Conservation (phyloP, 2,888 invertebrate species). For the Diarsia brunnea region DNA sequence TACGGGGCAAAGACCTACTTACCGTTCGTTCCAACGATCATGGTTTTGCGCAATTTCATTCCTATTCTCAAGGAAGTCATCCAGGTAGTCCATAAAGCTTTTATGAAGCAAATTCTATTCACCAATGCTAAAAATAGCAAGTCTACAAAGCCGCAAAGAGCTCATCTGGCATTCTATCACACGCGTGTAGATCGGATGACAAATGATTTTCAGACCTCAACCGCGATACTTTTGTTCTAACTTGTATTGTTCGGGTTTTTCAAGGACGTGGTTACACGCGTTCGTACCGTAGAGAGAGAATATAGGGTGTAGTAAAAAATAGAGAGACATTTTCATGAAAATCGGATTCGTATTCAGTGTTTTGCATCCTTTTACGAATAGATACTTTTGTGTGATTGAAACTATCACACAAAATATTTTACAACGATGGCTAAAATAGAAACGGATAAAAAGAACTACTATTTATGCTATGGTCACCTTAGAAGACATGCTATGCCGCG, state of each 20-base stretch:
- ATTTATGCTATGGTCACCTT: background rate
- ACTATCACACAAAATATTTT: background rate
- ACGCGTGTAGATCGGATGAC: conserved; percentile 49
- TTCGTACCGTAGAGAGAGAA: background rate
- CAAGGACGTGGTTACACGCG: conserved; percentile 19
- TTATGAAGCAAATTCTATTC: background rate
- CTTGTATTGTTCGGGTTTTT: conserved; percentile 43
- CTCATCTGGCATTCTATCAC: conserved; percentile 29
- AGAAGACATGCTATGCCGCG: background rate
- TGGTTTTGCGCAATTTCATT: background rate
- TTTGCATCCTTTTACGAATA: background rate
- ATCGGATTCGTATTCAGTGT: background rate
- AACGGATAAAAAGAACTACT: background rate
- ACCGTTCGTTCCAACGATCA: background rate
- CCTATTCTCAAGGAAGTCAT: background rate
- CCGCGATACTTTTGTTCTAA: conserved; percentile 42
- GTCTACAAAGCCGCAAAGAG: background rate
- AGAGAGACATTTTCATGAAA: background rate
- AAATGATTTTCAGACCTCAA: conserved; percentile 45
- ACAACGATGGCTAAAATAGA: background rate
- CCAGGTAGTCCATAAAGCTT: too few relatives aligned
- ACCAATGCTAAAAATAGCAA: background rate
- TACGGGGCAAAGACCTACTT: background rate
- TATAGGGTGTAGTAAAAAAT: conserved; percentile 7
- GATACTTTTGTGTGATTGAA: background rate